Conservation (phyloP, 1,140 invertebrate genomes). For the Acromyrmex charruanus region DNA sequence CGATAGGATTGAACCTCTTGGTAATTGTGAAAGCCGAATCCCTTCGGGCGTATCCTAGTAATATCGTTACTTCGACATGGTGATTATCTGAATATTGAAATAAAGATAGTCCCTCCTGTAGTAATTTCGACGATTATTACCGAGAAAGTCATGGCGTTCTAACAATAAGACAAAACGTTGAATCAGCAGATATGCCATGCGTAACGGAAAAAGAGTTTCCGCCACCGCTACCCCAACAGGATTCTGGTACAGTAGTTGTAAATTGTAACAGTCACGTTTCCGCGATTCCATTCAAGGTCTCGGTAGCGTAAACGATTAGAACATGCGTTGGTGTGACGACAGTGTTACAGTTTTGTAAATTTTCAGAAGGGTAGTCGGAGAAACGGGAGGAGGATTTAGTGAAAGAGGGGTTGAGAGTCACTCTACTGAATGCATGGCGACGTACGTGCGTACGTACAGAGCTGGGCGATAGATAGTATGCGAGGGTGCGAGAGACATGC, state of each 20-base stretch:
- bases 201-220: slow-evolving; percentile 46
- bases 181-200: slow-evolving; percentile 29
- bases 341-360: slow-evolving; percentile 36
- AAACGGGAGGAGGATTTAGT: background rate
- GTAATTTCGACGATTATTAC: background rate
- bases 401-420: background rate
- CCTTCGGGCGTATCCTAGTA: background rate
- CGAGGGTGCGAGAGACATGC: background rate
- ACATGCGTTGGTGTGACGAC: slow-evolving; percentile 9
- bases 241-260: slow-evolving; percentile 47
- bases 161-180: slow-evolving; percentile 10
- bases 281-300: slow-evolving; percentile 51
- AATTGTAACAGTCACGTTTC: slow-evolving; percentile 65
- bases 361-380: slow-evolving; percentile 28
- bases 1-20: background rate
- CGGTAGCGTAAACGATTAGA: slow-evolving; percentile 52
- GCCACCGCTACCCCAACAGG: background rate
- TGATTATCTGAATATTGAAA: slow-evolving; percentile 27
- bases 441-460: slow-evolving; percentile 30
- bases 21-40: background rate
- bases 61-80: background rate
- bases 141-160: background rate
- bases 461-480: background rate
- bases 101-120: background rate
- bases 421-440: slow-evolving; percentile 9